A percentile compares a stretch with the other conserved stretches of the same genome.
phyloP scores from a whole-genome alignment of 2,888 invertebrate species.

The Cremastobaeus sp. region DNA sequence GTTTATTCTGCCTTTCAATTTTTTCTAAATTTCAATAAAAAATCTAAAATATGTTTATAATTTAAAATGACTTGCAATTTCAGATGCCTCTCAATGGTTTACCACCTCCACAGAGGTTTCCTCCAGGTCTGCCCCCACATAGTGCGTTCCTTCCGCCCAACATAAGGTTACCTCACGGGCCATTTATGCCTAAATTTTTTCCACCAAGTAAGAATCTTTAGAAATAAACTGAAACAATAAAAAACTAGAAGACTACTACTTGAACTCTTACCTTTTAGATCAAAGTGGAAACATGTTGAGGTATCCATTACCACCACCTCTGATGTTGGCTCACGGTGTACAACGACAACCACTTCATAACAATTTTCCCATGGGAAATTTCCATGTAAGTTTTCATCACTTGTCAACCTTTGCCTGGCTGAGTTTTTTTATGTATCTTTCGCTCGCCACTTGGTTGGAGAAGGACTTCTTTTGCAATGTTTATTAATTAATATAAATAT shows the following conservation, averaged over 20 bases:
- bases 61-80: slow-evolving; percentile 9
- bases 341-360: slow-evolving; percentile 73
- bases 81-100: slow-evolving; percentile 68
- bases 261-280: slow-evolving; percentile 63
- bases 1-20: too few relatives aligned
- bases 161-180: slow-evolving; percentile 78
- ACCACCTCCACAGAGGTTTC: slow-evolving; percentile 74
- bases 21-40: too few relatives aligned
- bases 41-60: too few relatives aligned
- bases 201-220: too few relatives aligned
- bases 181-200: slow-evolving; percentile 71
- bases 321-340: slow-evolving; percentile 71
- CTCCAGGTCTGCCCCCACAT: slow-evolving; percentile 76
- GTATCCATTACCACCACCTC: slow-evolving; percentile 73
- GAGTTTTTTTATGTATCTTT: too few relatives aligned
- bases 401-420: not conserved
- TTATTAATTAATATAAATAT: too few relatives aligned
- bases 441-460: too few relatives aligned
- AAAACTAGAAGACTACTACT: too few relatives aligned
- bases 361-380: slow-evolving; percentile 69
- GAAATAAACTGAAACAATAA: too few relatives aligned
- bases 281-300: slow-evolving; percentile 70
- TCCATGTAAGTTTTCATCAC: slow-evolving; percentile 69
- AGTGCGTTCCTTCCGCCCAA: slow-evolving; percentile 78
- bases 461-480: too few relatives aligned